Evolutionary conservation across 2,113 vertebrate genomes (phyloP), one percentile per base, ranked within the genome.

Genomic region (Neodon shergylaensis): DNA sequence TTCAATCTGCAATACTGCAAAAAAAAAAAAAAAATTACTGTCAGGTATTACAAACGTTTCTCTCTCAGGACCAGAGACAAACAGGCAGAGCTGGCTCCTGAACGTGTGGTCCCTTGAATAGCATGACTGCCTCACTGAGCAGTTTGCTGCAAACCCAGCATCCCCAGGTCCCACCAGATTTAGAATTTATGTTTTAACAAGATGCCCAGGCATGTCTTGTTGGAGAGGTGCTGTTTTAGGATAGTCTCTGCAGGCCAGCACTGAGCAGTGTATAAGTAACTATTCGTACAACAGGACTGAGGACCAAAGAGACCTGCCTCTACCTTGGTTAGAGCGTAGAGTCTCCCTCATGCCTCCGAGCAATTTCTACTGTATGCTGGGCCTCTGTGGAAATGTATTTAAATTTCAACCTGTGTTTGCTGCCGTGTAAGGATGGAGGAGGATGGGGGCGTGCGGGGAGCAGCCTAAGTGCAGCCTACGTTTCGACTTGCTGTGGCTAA

Each of bases 271-370:
- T 39, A 7, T 76, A 58, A 58, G 26, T 33, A 33, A 33, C 17
- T 2, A 1, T 65, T 47, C 10, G 0, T 14, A 14, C 12, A 9
- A 70, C 31, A 63, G 0, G 22, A 13, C 49, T 26, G 4, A 19
- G 11, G 54, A 63, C 76, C 4, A 54, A 47, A 17, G 8, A n/a
- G 19, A 72, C 6, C 52, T 10, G 33, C 3, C 49, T 31, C 19
- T 54, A 4, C 61, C 61, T 54, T 28, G n/a, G 33, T 61, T 72
- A 33, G 82, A 77, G 11, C 66, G 0, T 21, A 13, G 68, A 33
- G 26, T 16, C 24, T 14, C 10, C 7, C 16, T 19, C 68, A 7
- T 49, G 74, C 2, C 17, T 42, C 49, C 14, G 14, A 42, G 54
- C 85, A 76, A 36, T 31, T 28, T n/a, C 73, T 47, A 6, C 42